Percentiles rank a stretch among this genome's conserved stretches.
Evolutionary conservation across 1,140 invertebrate genomes (phyloP).

Genomic region (Saccostrea echinata): DNA sequence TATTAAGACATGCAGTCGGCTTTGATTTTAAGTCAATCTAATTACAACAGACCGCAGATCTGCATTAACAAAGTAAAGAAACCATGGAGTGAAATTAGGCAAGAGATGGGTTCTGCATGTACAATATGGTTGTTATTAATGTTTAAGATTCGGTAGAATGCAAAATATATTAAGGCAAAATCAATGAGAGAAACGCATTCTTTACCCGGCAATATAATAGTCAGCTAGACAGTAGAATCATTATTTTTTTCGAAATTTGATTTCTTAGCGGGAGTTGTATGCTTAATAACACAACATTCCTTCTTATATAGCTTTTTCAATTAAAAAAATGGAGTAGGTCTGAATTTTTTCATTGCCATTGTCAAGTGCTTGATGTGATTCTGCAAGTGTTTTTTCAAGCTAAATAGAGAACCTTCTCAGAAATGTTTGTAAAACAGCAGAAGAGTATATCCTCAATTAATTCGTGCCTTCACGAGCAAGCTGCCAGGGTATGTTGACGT

Average conservation of each 20-base stretch:
- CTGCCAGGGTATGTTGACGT: background rate
- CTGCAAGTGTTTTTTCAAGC: conserved; percentile 9
- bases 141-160: background rate
- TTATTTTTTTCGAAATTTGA: conserved; percentile 12
- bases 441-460: conserved; percentile 16
- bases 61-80: conserved; percentile 29
- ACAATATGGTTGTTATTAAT: conserved; percentile 17
- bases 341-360: conserved; percentile 21
- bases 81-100: conserved; percentile 29
- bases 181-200: conserved; percentile 9
- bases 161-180: conserved; percentile 1
- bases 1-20: background rate
- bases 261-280: background rate
- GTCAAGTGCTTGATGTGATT: conserved; percentile 29
- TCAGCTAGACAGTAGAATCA: background rate
- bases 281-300: background rate
- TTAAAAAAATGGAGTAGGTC: background rate
- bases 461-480: background rate
- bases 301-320: background rate
- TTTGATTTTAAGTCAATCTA: conserved; percentile 38
- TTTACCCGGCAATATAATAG: background rate
- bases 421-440: conserved; percentile 1
- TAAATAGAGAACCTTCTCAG: conserved; percentile 14
- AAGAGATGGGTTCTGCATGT: conserved; percentile 33
- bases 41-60: conserved; percentile 24